Base-by-base conservation (phyloP, 2,113 vertebrate genomes). In the Brienomyrus longianalis region DNA sequence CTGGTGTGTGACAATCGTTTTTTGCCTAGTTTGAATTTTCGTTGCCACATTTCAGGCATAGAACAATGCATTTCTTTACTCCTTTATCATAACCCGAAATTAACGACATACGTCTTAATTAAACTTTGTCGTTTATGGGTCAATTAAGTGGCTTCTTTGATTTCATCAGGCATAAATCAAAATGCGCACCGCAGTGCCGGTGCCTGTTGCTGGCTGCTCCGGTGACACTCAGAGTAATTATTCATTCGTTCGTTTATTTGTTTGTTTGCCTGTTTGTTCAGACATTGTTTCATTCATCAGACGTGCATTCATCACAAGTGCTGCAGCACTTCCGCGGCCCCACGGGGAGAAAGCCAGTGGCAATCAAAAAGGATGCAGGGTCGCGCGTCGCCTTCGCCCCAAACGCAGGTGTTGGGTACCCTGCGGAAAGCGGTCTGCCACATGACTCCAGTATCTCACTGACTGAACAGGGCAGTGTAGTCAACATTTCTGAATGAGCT, bases 91-190 rank as follows among this genome's bases (percentile, higher is more conserved):
- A 31, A 21, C 54, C 10, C 87, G 89, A 86, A 80, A 90, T 91
- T 90, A 87, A 74, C 3, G 10, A 39, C 90, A 90, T 92, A 83
- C 70, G 88, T 93, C 91, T 90, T 91, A 91, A 92, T 92, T 92
- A 93, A 90, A 83, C 56, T 2, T 89, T 62, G 80, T 86, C 86
- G 77, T 89, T 92, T 54, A 90, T 21, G 88, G 89, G 43, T 89
- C 90, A 90, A 91, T 93, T 89, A 93, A 85, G 50, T 89, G 91
- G 91, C 91, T 91, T 52, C 11, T n/a, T 77, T 90, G 90, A 92
- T 90, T 88, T 74, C 21, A 62, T 89, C 47, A 47, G n/a, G 39
- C 59, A 89, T 89, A 88, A 90, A 91, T 91, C 84, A 92, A 90
- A 80, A 88, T 45, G 48, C 48, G 88, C 74, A 48, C 56, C n/a